phyloP scores from a whole-genome alignment of 2,888 invertebrate genomes.

The Diarsia dahlii region DNA sequence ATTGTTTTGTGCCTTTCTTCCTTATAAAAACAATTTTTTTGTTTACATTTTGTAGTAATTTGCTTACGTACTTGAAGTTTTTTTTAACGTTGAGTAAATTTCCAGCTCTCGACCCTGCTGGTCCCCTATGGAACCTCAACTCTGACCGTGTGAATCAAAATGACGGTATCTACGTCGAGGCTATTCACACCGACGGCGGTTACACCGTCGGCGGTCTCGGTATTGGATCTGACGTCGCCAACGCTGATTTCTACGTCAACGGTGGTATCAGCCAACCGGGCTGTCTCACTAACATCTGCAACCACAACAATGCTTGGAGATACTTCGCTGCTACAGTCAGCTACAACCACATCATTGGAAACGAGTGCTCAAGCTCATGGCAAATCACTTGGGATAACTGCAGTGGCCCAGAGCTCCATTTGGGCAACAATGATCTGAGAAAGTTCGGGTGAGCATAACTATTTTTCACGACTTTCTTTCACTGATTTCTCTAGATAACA shows the following conservation, averaged over 20 bases:
- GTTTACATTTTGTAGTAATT: background rate
- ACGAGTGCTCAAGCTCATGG: conserved; percentile 68
- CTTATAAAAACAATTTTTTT: too few species aligned
- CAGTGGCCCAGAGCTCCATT: conserved; percentile 69
- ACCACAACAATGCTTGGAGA: conserved; percentile 82
- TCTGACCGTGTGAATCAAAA: conserved; percentile 68
- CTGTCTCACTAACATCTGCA: conserved; percentile 77
- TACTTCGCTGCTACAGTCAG: conserved; percentile 79
- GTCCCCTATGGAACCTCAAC: conserved; percentile 78
- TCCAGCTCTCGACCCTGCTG: conserved; percentile 82
- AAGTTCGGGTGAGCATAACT: conserved; percentile 73
- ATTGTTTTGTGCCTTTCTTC: background rate
- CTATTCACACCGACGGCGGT: conserved; percentile 86
- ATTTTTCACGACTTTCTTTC: background rate
- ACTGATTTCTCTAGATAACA: background rate
- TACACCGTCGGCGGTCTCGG: conserved; percentile 83
- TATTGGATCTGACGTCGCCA: conserved; percentile 86
- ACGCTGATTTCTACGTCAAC: conserved; percentile 92
- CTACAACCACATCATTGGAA: conserved; percentile 78
- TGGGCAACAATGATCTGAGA: conserved; percentile 77
- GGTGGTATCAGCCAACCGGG: conserved; percentile 86
- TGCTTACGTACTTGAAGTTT: background rate
- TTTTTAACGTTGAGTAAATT: conserved; percentile 3
- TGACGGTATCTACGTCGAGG: conserved; percentile 83
- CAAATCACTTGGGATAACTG: conserved; percentile 78